A percentile compares a stretch with the other conserved stretches of the same genome.
phyloP scores from a whole-genome alignment of 2,888 invertebrate genomes.

The Catocala nupta region DNA sequence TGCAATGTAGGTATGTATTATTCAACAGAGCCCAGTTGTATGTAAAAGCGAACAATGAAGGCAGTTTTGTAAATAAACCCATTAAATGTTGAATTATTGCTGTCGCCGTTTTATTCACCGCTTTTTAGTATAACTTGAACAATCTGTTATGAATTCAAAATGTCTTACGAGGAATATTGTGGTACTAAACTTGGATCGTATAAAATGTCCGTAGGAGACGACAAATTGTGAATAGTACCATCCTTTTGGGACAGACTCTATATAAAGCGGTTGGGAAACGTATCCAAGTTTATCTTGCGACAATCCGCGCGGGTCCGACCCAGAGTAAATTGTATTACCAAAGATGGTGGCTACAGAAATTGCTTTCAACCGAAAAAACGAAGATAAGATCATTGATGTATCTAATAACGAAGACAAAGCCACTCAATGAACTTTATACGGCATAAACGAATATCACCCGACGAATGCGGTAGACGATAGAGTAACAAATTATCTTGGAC shows the following conservation, averaged over 20 bases:
- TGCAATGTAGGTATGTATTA: too few relatives aligned
- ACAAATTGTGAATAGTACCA: constrained; percentile 59
- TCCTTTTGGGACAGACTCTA: constrained; percentile 59
- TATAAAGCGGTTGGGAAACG: constrained; percentile 60
- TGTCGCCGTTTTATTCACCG: constrained; percentile 12
- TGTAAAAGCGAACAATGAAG: constrained; percentile 13
- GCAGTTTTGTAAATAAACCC: constrained; percentile 13
- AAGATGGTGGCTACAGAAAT: constrained; percentile 66
- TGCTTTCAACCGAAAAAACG: constrained; percentile 67
- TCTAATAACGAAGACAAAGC: constrained; percentile 59
- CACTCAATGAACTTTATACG: constrained; percentile 46
- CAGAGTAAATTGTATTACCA: constrained; percentile 70
- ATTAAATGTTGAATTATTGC: constrained; percentile 25
- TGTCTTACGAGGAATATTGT: constrained; percentile 15
- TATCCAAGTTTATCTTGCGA: constrained; percentile 59
- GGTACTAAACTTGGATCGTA: constrained; percentile 37
- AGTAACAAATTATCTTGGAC: constrained; percentile 21
- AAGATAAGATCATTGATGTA: constrained; percentile 65
- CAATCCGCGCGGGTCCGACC: constrained; percentile 60
- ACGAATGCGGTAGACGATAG: constrained; percentile 14
- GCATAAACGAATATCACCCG: constrained; percentile 28
- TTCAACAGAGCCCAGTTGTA: neutral
- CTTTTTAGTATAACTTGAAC: constrained; percentile 13
- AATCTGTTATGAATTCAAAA: constrained; percentile 20
- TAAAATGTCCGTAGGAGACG: constrained; percentile 53